Percentiles rank a stretch among this genome's conserved stretches.
phyloP scores from a whole-genome alignment of 2,113 vertebrate genomes.

The Ctenodactylus gundi region DNA sequence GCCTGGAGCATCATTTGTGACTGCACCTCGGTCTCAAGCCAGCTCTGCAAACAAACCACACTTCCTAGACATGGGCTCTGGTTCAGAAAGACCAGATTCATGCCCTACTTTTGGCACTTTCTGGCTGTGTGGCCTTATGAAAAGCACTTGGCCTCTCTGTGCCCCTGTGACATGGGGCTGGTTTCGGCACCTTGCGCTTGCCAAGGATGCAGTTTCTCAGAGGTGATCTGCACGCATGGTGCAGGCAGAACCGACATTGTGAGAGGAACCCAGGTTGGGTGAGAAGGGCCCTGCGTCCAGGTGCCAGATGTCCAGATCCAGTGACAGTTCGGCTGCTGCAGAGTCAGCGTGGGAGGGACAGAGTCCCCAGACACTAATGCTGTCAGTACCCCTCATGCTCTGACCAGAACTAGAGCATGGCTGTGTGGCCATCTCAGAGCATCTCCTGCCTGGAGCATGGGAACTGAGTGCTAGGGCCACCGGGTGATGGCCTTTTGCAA shows the following conservation, averaged over 20 bases:
- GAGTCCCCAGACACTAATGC: too few species aligned
- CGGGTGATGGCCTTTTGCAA: conserved; percentile 51
- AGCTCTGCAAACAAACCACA: not conserved
- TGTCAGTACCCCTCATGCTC: not conserved
- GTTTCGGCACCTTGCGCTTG: not conserved
- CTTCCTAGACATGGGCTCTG: not conserved
- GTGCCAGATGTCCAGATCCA: not conserved
- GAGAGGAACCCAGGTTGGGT: not conserved
- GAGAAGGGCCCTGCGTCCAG: not conserved
- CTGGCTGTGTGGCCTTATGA: not conserved
- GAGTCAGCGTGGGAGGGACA: not conserved
- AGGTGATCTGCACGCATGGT: rapidly evolving
- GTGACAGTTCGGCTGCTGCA: not conserved
- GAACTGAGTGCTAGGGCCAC: rapidly evolving
- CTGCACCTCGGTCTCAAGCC: not conserved
- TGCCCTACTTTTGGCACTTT: not conserved
- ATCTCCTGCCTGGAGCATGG: not conserved
- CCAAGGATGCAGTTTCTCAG: not conserved
- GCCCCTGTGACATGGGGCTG: not conserved
- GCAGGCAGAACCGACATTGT: not conserved
- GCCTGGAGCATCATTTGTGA: not conserved
- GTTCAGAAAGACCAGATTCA: not conserved
- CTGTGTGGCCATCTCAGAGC: not conserved
- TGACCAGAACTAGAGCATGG: not conserved
- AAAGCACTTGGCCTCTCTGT: conserved; percentile 22